These are phyloP conservation scores for Umimayanthus kanabou DNA, from an alignment of 92 coral and sea anemone species.

Conservation along the genomic window DNA sequence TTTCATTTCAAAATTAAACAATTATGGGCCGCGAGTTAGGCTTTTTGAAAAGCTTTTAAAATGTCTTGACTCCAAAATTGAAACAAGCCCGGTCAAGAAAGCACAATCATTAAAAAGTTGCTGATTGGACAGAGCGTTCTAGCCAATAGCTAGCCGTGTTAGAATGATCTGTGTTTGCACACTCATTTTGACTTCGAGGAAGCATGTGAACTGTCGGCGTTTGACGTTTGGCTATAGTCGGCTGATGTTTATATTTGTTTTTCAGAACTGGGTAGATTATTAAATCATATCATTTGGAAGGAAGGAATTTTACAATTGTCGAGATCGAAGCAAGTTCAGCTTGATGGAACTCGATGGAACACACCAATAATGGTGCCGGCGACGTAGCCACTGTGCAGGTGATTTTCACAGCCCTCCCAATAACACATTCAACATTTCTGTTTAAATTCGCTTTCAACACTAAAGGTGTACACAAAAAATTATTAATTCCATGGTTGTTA, in stretches of 20 bases:
- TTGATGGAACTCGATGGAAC: slow-evolving; percentile 43
- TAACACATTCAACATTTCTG: not conserved
- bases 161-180: not conserved
- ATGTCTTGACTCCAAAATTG: no score
- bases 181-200: not conserved
- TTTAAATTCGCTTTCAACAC: not conserved
- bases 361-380: not conserved
- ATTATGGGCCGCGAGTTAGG: no score
- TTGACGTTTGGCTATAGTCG: not conserved
- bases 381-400: slow-evolving; percentile 25
- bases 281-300: not conserved
- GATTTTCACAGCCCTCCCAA: not conserved
- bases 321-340: not conserved
- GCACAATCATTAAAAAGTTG: slow-evolving; percentile 7
- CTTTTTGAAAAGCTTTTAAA: no score
- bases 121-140: slow-evolving; percentile 38
- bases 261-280: not conserved
- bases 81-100: not conserved
- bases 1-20: no score
- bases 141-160: slow-evolving; percentile 48
- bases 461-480: slow-evolving; percentile 9
- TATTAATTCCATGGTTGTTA: slow-evolving; percentile 6
- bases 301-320: not conserved
- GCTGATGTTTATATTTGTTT: slow-evolving; percentile 1
- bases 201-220: not conserved